Base-by-base conservation (phyloP, 2,888 invertebrate species). In the Andricus quercusramuli region DNA sequence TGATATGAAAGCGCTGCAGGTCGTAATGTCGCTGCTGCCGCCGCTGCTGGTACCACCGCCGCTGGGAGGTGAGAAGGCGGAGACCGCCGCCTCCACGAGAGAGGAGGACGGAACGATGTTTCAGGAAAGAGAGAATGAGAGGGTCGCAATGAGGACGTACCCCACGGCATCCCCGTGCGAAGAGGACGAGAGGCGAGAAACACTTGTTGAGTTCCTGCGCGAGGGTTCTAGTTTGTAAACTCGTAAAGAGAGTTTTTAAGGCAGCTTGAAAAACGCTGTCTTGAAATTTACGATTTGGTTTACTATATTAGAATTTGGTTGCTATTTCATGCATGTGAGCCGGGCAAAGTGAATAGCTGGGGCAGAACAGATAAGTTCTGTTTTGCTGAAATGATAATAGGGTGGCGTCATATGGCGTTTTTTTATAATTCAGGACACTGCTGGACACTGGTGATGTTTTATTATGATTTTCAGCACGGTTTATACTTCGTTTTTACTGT, bases 131-230 rank as follows among this genome's bases (percentile, higher is more conserved):
- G 80, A n/a, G 83, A 83, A 79, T 77, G 83, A 82, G 80, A 82
- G 79, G 79, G 83, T 83, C 15, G 25, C 62, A 29, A 13, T 25
- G 62, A 62, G 62, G 62, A 79, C 82, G 84, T 82, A 82, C 77
- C 84, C 85, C 82, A 85, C 85, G 84, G 82, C 83, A 83, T 83
- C 83, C 79, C 59, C 79, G 78, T 64, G 22, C 29, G 13, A 62
- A 76, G 78, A 83, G 80, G 85, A 83, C 85, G 85, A 84, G 80
- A 82, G 82, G 80, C 86, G 70, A 80, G 83, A 83, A 89, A 90
- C 90, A 90, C 91, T 90, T 90, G 90, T 90, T 90, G 90, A 90
- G 87, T 79, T 85, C 82, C 79, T 81, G 84, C 84, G 74, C 74
- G 32, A 74, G 29, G 74, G 20, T 20, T n/a, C 56, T 37, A 32